These are phyloP conservation scores for Microhierax caerulescens DNA, from an alignment of 2,797 vertebrate species.

Conservation along the genomic window DNA sequence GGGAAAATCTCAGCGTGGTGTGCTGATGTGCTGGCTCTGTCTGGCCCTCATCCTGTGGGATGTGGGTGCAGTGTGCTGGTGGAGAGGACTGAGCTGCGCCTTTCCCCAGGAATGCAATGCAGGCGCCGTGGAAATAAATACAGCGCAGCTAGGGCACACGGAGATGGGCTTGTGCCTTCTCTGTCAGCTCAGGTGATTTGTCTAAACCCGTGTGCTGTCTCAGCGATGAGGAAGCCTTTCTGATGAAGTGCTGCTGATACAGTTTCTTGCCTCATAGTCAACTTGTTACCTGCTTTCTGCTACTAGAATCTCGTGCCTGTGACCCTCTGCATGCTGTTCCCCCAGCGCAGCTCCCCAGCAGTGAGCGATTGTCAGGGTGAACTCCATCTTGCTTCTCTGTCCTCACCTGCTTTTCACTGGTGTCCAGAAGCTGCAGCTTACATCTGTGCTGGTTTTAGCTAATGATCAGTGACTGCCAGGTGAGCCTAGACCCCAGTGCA, in stretches of 20 bases:
- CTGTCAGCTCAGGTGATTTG: not conserved
- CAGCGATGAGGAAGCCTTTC: not conserved
- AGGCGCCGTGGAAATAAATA: not conserved
- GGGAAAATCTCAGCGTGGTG: not conserved
- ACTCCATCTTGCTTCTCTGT: not conserved
- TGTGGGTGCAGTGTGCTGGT: not conserved
- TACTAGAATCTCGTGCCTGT: fast-evolving
- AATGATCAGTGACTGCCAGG: too few relatives aligned
- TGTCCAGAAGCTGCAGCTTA: too few relatives aligned
- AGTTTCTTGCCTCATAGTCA: not conserved
- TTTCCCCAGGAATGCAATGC: not conserved
- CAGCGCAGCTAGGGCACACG: fast-evolving
- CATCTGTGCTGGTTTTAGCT: not conserved
- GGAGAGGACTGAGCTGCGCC: not conserved
- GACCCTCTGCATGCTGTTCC: fast-evolving
- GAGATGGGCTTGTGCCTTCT: fast-evolving
- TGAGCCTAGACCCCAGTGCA: not conserved
- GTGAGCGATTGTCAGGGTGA: not conserved
- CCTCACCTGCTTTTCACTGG: not conserved
- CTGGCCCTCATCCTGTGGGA: fast-evolving
- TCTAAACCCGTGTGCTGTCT: fast-evolving
- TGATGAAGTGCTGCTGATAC: not conserved
- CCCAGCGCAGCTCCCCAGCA: too few relatives aligned
- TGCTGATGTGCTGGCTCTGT: not conserved
- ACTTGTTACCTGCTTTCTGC: not conserved